phyloP scores from a whole-genome alignment of 2,113 vertebrate genomes.

The Apistogramma diplotaenia region DNA sequence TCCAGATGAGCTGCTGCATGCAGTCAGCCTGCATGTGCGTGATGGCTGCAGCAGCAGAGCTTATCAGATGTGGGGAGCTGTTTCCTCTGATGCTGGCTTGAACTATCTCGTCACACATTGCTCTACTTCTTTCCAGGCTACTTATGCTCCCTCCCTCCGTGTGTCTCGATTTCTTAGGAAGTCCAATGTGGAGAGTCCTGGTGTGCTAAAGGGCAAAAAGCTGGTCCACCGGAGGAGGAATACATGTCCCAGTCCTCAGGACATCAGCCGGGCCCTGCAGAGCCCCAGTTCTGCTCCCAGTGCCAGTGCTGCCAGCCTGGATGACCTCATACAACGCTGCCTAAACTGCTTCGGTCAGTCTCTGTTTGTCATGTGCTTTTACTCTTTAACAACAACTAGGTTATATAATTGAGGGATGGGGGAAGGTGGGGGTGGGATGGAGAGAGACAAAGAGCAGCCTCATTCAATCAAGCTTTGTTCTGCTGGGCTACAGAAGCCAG shows the following conservation, averaged over 20 bases:
- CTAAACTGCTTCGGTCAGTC: slow-evolving; percentile 84
- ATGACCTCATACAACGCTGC: slow-evolving; percentile 87
- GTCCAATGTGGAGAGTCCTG: slow-evolving; percentile 57
- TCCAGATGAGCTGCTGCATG: neutral
- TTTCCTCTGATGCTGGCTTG: slow-evolving; percentile 46
- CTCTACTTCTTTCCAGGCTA: slow-evolving; percentile 38
- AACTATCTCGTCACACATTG: slow-evolving; percentile 28
- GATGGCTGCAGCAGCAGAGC: slow-evolving; percentile 2
- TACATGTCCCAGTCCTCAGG: slow-evolving; percentile 87
- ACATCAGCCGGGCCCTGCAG: slow-evolving; percentile 84
- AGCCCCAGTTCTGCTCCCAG: slow-evolving; percentile 71
- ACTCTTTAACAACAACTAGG: slow-evolving; percentile 34
- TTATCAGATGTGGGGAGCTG: slow-evolving; percentile 52
- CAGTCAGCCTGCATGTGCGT: neutral
- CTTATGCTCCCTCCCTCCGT: neutral
- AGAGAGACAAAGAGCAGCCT: slow-evolving; percentile 44
- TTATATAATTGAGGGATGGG: slow-evolving; percentile 63
- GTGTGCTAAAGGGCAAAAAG: slow-evolving; percentile 67
- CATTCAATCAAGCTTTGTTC: slow-evolving; percentile 70
- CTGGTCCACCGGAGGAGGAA: slow-evolving; percentile 79
- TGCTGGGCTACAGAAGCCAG: slow-evolving; percentile 27
- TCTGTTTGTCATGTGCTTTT: slow-evolving; percentile 43
- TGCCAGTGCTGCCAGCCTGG: slow-evolving; percentile 80
- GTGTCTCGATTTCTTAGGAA: slow-evolving; percentile 65
- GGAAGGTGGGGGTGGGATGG: neutral